Evolutionary conservation across 64 coral and sea anemone species (phyloP).

Genomic region (Actinia tenebrosa): DNA sequence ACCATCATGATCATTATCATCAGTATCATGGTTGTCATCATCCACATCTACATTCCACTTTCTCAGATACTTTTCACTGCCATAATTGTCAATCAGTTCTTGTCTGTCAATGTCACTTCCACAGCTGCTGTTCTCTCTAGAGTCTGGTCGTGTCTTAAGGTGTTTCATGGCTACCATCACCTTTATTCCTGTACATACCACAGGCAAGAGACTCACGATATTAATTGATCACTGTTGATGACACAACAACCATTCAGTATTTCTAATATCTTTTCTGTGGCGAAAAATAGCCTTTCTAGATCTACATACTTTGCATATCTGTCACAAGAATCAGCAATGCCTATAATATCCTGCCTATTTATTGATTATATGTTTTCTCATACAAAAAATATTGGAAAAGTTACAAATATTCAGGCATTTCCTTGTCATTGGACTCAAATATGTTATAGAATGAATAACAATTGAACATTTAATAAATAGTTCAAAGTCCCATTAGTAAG

Average conservation of each 20-base stretch:
- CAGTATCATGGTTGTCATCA: neutral
- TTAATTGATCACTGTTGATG: neutral
- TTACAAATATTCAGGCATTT: neutral
- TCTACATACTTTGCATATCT: too few relatives aligned
- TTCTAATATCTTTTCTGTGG: too few relatives aligned
- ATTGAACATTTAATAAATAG: slow-evolving; percentile 5
- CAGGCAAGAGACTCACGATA: neutral
- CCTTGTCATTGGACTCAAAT: neutral
- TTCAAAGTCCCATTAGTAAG: neutral
- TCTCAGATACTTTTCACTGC: slow-evolving; percentile 78
- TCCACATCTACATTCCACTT: slow-evolving; percentile 39
- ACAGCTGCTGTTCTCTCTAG: slow-evolving; percentile 14
- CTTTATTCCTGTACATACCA: neutral
- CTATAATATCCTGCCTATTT: too few relatives aligned
- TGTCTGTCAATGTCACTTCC: slow-evolving; percentile 61
- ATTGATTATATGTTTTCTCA: too few relatives aligned
- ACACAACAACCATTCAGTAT: neutral
- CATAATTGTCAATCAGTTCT: slow-evolving; percentile 76
- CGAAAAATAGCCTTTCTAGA: too few relatives aligned
- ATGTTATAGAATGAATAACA: neutral
- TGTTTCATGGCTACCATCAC: neutral
- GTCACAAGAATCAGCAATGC: too few relatives aligned
- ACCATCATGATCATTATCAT: too few relatives aligned
- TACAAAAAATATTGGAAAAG: neutral
- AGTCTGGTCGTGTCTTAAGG: neutral